Evolutionary conservation across 2,888 invertebrate species (phyloP), one percentile per base, ranked within the genome.

Genomic region (Pyrgus malvae): DNA sequence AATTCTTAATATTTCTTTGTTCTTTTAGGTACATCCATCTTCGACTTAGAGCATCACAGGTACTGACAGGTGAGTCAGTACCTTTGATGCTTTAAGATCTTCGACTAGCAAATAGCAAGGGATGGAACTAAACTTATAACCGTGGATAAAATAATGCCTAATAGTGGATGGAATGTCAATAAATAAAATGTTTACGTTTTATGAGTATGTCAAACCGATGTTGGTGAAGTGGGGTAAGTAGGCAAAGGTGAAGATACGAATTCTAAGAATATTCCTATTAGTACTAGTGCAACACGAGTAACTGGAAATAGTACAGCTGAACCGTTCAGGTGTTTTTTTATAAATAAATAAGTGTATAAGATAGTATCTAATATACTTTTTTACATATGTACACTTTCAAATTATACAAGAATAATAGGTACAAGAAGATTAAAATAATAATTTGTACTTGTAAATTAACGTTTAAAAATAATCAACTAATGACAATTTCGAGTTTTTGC

Each of bases 311-410:
- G 72, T 78, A 77, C 70, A 72, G 72, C 66, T 71, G 74, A 83
- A 80, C 77, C 80, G 78, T 78, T 77, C 79, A 78, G 79, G 76
- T 78, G 72, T 72, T 79, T 76, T 71, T 71, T 29, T 53, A 45
- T 82, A 85, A 89, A 89, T 89, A 90, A 89, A 87, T 88, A 87
- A 82, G 80, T 83, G 80, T 84, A 83, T 80, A 78, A 72, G 74
- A 83, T 80, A 82, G 81, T 83, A 84, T 78, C 80, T 85, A 86
- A 78, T 74, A 76, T 75, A 48, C 55, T 76, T 87, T 86, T 89
- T 84, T 89, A 90, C 89, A 90, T 90, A 89, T 90, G 76, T 89
- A 90, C 89, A 89, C 68, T 76, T 79, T 77, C 71, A 78, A 75
- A 75, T 81, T 77, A 84, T 83, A 82, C 78, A 81, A 83, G 76